Base-by-base conservation (phyloP, 2,888 invertebrate species). In the Halictus quadricinctus region DNA sequence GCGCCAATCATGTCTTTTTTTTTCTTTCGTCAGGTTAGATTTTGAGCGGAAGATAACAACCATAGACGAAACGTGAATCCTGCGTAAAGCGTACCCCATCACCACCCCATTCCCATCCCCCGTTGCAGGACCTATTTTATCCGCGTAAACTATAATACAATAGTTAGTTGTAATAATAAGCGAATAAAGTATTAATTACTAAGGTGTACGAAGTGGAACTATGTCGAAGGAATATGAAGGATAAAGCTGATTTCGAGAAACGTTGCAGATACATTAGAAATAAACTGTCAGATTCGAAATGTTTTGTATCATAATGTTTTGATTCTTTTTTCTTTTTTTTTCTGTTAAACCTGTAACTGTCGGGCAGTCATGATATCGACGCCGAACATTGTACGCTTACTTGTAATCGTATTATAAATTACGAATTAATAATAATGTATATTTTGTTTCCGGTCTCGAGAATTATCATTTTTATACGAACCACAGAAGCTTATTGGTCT, bases 91-190 rank as follows among this genome's bases (percentile, higher is more conserved):
- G 75, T 86, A 80, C 15, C 64, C 18, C 3, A 29, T 2, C 64
- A 15, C 2, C 8, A 58, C 58, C 54, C 18, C 54, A 21, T 18
- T 21, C n/a, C 58, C 58, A 58, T n/a, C 69, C 74, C 79, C 75
- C 75, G 66, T 83, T 86, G 86, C 81, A 83, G 81, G 81, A 88
- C 83, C 83, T 85, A 90, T 91, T 92, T 91, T 88, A 91, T 86
- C 88, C 90, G 87, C 89, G 90, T 90, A 88, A 92, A 91, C 90
- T 91, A 89, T 91, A 90, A 91, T 90, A 91, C 90, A 90, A 89
- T 89, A 90, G 88, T 90, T 92, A 93, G 91, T 90, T 84, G 87
- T 92, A 92, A 91, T 89, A 86, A 88, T 90, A 90, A 89, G 81
- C 54, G 85, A 90, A 89, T 91, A 91, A 92, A 88, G 91, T 92